phyloP scores from a whole-genome alignment of 2,113 vertebrate genomes.

The Takifugu bimaculatus region DNA sequence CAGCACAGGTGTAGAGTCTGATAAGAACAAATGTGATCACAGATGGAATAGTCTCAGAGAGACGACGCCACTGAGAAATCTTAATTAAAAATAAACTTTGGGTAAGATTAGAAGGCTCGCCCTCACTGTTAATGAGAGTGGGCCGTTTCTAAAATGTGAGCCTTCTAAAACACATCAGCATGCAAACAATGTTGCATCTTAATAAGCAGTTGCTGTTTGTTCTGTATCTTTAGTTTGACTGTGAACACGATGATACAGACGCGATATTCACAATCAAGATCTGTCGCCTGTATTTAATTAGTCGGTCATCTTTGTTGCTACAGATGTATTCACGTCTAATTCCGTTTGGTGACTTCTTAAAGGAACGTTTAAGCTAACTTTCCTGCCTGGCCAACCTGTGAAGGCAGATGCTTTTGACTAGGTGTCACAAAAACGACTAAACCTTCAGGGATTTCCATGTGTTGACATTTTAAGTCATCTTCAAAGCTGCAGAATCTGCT shows the following conservation, averaged over 20 bases:
- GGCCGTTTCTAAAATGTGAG: conserved; percentile 55
- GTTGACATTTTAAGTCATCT: conserved; percentile 1
- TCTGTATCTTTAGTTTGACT: conserved; percentile 29
- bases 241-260: conserved; percentile 8
- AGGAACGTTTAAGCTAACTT: neutral
- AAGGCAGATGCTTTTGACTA: neutral
- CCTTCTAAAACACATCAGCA: conserved; percentile 51
- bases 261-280: conserved; percentile 7
- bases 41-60: conserved; percentile 63
- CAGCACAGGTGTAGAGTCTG: conserved; percentile 44
- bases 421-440: conserved; percentile 8
- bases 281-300: conserved; percentile 1
- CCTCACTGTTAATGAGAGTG: conserved; percentile 58
- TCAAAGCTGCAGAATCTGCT: too few relatives aligned
- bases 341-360: neutral
- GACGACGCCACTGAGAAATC: conserved; percentile 53
- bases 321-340: neutral
- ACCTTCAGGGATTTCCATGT: conserved; percentile 16
- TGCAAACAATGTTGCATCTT: conserved; percentile 51
- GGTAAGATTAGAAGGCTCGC: conserved; percentile 51
- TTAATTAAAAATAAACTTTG: conserved; percentile 74
- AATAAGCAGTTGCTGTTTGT: conserved; percentile 39
- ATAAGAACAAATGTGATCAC: conserved; percentile 36
- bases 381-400: neutral
- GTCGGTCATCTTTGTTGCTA: neutral